Evolutionary conservation across 2,888 invertebrate species (phyloP), one percentile per base, ranked within the genome.

Genomic region (Volucella inflata): DNA sequence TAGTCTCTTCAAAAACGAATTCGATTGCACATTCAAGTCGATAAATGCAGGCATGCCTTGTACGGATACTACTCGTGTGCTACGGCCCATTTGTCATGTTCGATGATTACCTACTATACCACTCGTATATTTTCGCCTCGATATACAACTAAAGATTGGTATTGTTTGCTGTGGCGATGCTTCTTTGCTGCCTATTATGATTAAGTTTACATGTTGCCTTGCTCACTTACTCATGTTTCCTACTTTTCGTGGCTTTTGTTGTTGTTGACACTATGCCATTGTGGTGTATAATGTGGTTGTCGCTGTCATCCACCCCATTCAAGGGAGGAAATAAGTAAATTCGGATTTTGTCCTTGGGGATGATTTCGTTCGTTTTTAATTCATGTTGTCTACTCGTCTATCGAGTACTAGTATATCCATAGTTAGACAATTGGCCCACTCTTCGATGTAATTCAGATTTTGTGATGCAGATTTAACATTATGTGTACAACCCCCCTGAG

Each of bases 1-100:
- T 84, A 77, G 87, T 87, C 89, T 88, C 84, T 88, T 89, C 88
- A 89, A 88, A 89, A 89, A 88, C 88, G 88, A 46, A 46, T 44
- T 79, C 64, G 64, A 40, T 71, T 50, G 64, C 62, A 71, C 55
- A 64, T 72, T 65, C 65, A 62, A 60, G 71, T 8, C 71, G 64
- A 79, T 65, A 74, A 55, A 51, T 62, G 64, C 48, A 46, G 72
- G 40, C 40, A 46, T 67, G 62, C 67, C 68, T 53, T 55, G 30
- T 30, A 30, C 30, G 30, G 6, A 30, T 30, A 30, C 6, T 30
- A 30, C 30, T 30, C 6, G 30, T 30, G 30, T 21, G 36, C 50
- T 21, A 68, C 60, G 44, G 68, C 48, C 74, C 80, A 80, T 80
- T 80, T 80, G 80, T 80, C 80, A 74, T 72, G 80, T 80, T 68